Base-by-base conservation (phyloP, 2,797 vertebrate genomes). In the Adelosebastes latens region DNA sequence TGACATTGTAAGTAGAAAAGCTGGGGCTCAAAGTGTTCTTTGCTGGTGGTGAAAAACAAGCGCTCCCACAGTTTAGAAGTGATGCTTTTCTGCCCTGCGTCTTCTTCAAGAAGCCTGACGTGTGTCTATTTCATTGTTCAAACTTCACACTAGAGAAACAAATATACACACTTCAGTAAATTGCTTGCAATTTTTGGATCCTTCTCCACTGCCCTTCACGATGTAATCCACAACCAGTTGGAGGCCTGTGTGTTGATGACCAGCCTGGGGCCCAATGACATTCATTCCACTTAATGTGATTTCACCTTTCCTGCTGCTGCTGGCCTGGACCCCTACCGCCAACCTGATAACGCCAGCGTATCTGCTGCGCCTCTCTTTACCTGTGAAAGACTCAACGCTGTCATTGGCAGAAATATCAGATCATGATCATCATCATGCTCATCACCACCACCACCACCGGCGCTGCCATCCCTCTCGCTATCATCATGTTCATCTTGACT, bases 281-380 rank as follows among this genome's bases (percentile, higher is more conserved):
- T 94, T 93, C 90, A 90, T 94, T 91, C 92, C 91, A 91, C 86
- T 87, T 93, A 90, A 95, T 93, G 91, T 94, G 91, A 90, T 94
- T 92, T 94, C 85, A 82, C 79, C 74, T 72, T 59, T 89, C 82
- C 88, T 36, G 82, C 90, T 82, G 89, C 76, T 77, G 71, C 81
- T 14, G 77, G 70, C 76, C 78, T 52, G 89, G 82, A 91, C 92
- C 92, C 92, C 91, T 24, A 25, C 87, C 2, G 93, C 36, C 80
- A 79, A 22, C 85, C 74, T 93, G 87, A 94, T 94, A 75, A 39
- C 68, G 81, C 82, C 77, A 14, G 66, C 10, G 1, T 59, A 66
- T 90, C 77, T 24, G 42, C 75, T 25, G 52, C 6, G 34, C 74
- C 68, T 80, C 72, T 73, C 71, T 79, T 80, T 69, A 84, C 82